These are phyloP conservation scores for Lepidurus arcticus DNA, from an alignment of 1,140 invertebrate species.

Conservation along the genomic window DNA sequence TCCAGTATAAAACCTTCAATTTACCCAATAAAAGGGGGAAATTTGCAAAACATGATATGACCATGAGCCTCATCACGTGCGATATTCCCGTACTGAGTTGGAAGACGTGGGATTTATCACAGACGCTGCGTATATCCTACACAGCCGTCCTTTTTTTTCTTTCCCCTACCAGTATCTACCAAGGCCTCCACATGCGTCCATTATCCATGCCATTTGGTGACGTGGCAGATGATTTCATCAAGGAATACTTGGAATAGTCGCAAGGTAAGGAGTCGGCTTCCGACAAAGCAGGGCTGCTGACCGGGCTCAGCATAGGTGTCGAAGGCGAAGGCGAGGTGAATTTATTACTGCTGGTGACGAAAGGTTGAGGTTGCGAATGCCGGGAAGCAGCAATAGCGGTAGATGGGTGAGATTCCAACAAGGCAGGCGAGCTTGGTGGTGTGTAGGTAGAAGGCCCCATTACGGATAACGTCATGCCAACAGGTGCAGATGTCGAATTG, in stretches of 20 bases:
- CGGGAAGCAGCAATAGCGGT: background rate
- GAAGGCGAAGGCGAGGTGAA: conserved; percentile 16
- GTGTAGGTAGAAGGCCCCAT: conserved; percentile 28
- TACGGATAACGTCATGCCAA: background rate
- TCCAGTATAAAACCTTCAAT: background rate
- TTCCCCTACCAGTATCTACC: conserved; percentile 11
- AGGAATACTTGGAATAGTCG: conserved; percentile 32
- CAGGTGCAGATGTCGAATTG: background rate
- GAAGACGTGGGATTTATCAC: conserved; percentile 15
- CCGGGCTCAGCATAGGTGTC: background rate
- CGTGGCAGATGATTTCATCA: conserved; percentile 22
- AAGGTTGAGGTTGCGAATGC: background rate
- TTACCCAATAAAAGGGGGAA: background rate
- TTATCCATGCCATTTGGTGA: conserved; percentile 3
- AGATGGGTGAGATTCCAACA: conserved; percentile 15
- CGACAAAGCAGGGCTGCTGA: conserved; percentile 31
- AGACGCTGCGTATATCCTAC: background rate
- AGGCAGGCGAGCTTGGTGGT: conserved; percentile 29
- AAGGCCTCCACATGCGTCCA: conserved; percentile 30
- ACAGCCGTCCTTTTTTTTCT: background rate
- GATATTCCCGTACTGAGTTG: background rate
- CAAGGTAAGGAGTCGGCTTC: conserved; percentile 31
- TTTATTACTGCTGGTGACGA: background rate
- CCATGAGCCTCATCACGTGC: background rate
- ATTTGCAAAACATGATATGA: background rate